Evolutionary conservation across 1,140 invertebrate species (phyloP).

Genomic region (Diplogasteroides magnus): DNA sequence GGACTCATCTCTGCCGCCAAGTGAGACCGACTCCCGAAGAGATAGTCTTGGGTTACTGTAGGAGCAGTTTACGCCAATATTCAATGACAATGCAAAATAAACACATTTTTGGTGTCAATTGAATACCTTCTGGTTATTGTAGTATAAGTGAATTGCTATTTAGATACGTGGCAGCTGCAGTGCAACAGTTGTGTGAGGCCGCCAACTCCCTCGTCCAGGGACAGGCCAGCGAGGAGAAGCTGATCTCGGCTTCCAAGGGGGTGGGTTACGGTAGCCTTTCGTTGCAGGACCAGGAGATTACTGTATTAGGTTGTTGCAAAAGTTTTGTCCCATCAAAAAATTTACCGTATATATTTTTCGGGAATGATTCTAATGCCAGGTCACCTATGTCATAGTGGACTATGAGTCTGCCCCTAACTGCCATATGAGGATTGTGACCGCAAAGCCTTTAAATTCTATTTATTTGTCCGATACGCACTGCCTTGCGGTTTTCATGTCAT

Average conservation of each 20-base stretch:
- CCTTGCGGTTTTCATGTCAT: background rate
- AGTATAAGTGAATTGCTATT: background rate
- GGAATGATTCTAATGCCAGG: too few species aligned
- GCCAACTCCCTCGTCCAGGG: conserved; percentile 94
- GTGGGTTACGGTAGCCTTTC: background rate
- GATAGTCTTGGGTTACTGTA: too few species aligned
- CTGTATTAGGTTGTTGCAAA: too few species aligned
- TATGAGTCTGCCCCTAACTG: too few species aligned
- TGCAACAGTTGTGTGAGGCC: conserved; percentile 90
- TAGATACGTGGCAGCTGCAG: conserved; percentile 85
- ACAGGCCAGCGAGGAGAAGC: conserved; percentile 83
- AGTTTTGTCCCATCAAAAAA: background rate
- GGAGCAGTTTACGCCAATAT: too few species aligned
- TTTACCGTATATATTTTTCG: too few species aligned
- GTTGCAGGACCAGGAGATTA: background rate
- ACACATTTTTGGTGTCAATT: too few species aligned
- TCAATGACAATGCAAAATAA: too few species aligned
- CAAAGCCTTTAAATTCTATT: background rate
- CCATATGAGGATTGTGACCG: background rate
- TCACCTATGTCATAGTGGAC: too few species aligned
- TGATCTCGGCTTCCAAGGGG: conserved; percentile 90
- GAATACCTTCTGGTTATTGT: too few species aligned
- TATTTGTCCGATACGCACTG: background rate
- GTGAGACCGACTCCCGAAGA: background rate
- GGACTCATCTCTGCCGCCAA: conserved; percentile 85